These are phyloP conservation scores for Heliconius ethilla DNA, from an alignment of 2,888 invertebrate genomes.

Conservation along the genomic window DNA sequence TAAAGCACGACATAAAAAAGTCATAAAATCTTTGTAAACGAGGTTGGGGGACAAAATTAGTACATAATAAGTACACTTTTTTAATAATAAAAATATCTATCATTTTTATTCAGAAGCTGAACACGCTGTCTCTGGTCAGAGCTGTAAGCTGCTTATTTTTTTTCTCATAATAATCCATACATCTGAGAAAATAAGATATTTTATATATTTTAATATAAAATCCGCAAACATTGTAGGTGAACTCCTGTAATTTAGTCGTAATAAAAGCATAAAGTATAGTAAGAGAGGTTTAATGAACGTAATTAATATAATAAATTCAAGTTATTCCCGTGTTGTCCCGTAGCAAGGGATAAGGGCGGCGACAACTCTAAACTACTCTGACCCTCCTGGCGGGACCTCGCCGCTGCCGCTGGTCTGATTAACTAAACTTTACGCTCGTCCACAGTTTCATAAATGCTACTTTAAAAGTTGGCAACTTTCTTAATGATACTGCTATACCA, in stretches of 20 bases:
- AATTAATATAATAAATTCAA: slow-evolving; percentile 53
- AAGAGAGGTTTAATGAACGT: slow-evolving; percentile 37
- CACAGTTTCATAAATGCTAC: slow-evolving; percentile 64
- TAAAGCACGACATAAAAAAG: no score
- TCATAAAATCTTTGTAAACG: no score
- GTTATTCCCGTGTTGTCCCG: slow-evolving; percentile 59
- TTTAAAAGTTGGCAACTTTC: slow-evolving; percentile 64
- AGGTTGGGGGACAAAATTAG: no score
- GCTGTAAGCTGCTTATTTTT: no score
- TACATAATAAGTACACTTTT: no score
- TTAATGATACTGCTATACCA: slow-evolving; percentile 46
- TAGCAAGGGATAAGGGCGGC: slow-evolving; percentile 60
- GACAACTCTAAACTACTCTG: slow-evolving; percentile 66
- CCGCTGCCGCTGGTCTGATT: slow-evolving; percentile 65
- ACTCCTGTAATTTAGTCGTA: slow-evolving; percentile 17
- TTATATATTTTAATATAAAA: no score
- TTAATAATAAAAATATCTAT: no score
- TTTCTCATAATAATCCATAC: no score
- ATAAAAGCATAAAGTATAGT: slow-evolving; percentile 20
- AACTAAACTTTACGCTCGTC: slow-evolving; percentile 68
- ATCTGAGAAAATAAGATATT: no score
- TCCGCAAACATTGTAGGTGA: not conserved
- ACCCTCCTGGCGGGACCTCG: slow-evolving; percentile 49
- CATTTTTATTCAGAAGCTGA: no score
- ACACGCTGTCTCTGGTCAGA: no score